phyloP scores from a whole-genome alignment of 1,140 invertebrate genomes.

The Cydia fagiglandana region DNA sequence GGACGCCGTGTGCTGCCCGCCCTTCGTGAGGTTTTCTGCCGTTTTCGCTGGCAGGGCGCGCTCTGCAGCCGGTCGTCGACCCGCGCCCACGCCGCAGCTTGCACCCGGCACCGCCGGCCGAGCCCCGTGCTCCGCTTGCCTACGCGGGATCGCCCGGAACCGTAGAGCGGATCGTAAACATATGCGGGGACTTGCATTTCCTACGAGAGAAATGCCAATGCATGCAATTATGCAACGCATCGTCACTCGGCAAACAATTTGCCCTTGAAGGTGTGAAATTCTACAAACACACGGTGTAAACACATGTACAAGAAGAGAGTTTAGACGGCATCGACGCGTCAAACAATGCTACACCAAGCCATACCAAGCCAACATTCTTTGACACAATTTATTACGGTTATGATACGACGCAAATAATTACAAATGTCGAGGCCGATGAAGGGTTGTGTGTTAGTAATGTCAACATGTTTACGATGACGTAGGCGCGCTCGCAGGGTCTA shows the following conservation, averaged over 20 bases:
- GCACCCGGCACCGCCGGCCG: slow-evolving; percentile 53
- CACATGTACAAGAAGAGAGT: background rate
- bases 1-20: slow-evolving; percentile 74
- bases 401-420: slow-evolving; percentile 22
- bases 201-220: background rate
- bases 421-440: slow-evolving; percentile 10
- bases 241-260: background rate
- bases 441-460: background rate
- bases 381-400: slow-evolving; percentile 24
- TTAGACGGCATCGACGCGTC: slow-evolving; percentile 3
- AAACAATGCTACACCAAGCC: slow-evolving; percentile 17
- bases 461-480: slow-evolving; percentile 25
- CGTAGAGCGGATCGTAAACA: slow-evolving; percentile 7
- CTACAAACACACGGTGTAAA: background rate
- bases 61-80: slow-evolving; percentile 69
- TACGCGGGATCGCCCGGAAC: slow-evolving; percentile 2
- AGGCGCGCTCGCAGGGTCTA: slow-evolving; percentile 42
- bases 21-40: slow-evolving; percentile 76
- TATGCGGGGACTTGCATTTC: background rate
- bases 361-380: slow-evolving; percentile 10
- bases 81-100: slow-evolving; percentile 64
- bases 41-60: slow-evolving; percentile 69
- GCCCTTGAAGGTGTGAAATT: slow-evolving; percentile 1
- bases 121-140: slow-evolving; percentile 28
- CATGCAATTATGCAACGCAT: slow-evolving; percentile 7